phyloP scores from a whole-genome alignment of 2,888 invertebrate species.

The Halictus quadricinctus region DNA sequence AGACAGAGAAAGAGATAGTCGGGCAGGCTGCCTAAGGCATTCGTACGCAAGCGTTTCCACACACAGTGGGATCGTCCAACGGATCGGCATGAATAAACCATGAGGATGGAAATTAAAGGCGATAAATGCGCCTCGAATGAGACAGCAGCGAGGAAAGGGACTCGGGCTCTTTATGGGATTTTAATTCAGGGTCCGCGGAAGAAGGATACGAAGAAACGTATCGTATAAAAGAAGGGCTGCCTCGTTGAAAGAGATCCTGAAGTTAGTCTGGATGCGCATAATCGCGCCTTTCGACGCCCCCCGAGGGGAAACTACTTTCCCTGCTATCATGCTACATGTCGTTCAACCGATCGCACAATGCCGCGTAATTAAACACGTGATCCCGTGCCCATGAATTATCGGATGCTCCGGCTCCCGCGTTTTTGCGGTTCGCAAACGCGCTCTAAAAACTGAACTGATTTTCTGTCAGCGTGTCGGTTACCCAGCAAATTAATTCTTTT shows the following conservation, averaged over 20 bases:
- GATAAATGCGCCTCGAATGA: constrained; percentile 79
- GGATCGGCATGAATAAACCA: constrained; percentile 78
- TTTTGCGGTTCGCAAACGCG: neutral
- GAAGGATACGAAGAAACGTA: constrained; percentile 49
- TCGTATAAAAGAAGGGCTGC: constrained; percentile 24
- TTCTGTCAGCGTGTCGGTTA: neutral
- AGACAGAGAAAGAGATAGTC: neutral
- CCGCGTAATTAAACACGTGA: constrained; percentile 43
- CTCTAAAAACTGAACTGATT: neutral
- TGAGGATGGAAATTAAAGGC: constrained; percentile 81
- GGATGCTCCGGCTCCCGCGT: neutral
- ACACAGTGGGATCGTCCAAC: constrained; percentile 59
- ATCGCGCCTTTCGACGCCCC: constrained; percentile 22
- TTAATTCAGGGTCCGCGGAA: constrained; percentile 75
- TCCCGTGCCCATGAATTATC: neutral
- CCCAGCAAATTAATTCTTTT: neutral
- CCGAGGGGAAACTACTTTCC: neutral
- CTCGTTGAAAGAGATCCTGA: constrained; percentile 20
- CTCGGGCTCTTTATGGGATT: constrained; percentile 76
- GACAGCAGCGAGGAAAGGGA: constrained; percentile 72
- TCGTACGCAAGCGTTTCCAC: constrained; percentile 51
- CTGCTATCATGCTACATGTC: constrained; percentile 6
- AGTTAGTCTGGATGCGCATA: constrained; percentile 43
- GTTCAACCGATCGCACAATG: constrained; percentile 34
- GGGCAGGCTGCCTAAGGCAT: neutral